These are phyloP conservation scores for Baccha elongata DNA, from an alignment of 2,888 invertebrate genomes.

Conservation along the genomic window DNA sequence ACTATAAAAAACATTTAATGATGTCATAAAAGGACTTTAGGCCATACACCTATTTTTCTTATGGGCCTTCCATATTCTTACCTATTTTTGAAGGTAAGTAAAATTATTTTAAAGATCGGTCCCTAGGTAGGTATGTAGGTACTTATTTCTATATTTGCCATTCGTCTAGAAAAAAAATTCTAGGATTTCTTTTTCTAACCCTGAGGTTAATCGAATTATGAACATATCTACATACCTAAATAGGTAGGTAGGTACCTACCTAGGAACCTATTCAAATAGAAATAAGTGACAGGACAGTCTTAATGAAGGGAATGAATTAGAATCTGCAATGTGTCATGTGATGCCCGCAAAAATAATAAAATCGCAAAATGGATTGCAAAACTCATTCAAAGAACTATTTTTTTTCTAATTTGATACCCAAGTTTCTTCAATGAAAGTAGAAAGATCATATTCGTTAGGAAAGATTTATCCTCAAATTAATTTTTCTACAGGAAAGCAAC, in stretches of 20 bases:
- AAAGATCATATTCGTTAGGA: constrained; percentile 48
- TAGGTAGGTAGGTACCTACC: no score
- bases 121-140: neutral
- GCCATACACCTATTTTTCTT: constrained; percentile 24
- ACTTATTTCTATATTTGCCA: neutral
- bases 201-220: no score
- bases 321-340: no score
- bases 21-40: constrained; percentile 63
- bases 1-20: constrained; percentile 64
- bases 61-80: neutral
- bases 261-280: no score
- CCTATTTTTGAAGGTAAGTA: neutral
- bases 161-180: neutral
- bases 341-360: constrained; percentile 57
- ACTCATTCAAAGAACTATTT: constrained; percentile 58
- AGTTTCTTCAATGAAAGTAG: constrained; percentile 29
- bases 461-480: constrained; percentile 28
- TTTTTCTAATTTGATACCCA: constrained; percentile 62
- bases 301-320: constrained; percentile 57
- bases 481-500: constrained; percentile 16
- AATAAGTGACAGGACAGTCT: no score
- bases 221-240: no score
- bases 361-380: constrained; percentile 37
- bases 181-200: no score
- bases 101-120: neutral